Base-by-base conservation (phyloP, 2,888 invertebrate species). In the Metalampra italica region DNA sequence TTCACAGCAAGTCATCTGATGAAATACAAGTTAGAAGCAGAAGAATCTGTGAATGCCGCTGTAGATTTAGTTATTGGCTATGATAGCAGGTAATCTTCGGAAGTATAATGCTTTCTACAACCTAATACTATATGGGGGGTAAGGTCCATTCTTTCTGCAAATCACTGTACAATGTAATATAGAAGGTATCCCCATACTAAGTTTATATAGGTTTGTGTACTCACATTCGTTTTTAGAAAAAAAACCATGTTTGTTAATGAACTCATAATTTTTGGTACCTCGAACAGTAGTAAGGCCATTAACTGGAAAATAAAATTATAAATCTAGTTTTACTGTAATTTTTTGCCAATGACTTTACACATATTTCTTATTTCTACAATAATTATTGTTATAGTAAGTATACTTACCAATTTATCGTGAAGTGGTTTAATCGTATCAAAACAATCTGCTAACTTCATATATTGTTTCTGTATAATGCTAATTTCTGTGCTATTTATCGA, bases 321-420 rank as follows among this genome's bases (percentile, higher is more conserved):
- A 14, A 1, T n/a, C n/a, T n/a, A n/a, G n/a, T n/a, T n/a, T n/a
- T n/a, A n/a, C n/a, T n/a, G n/a, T n/a, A n/a, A n/a, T n/a, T n/a
- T n/a, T n/a, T n/a, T n/a, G n/a, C n/a, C n/a, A n/a, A n/a, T n/a
- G n/a, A n/a, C n/a, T n/a, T n/a, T n/a, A n/a, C n/a, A n/a, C n/a
- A n/a, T n/a, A n/a, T n/a, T n/a, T n/a, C n/a, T n/a, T n/a, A n/a
- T n/a, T n/a, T n/a, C n/a, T n/a, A n/a, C n/a, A n/a, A n/a, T n/a
- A n/a, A n/a, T n/a, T n/a, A n/a, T n/a, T n/a, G n/a, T n/a, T n/a
- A n/a, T n/a, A n/a, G n/a, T n/a, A n/a, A 7, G 13, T 5, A 7
- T 7, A 47, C 50, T 46, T 43, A 55, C 55, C 47, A 55, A 12
- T 30, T 43, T 51, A 14, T 44, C 44, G 38, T 50, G 52, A 36